These are phyloP conservation scores for Sphecodes monilicornis DNA, from an alignment of 2,888 invertebrate species.

Conservation along the genomic window DNA sequence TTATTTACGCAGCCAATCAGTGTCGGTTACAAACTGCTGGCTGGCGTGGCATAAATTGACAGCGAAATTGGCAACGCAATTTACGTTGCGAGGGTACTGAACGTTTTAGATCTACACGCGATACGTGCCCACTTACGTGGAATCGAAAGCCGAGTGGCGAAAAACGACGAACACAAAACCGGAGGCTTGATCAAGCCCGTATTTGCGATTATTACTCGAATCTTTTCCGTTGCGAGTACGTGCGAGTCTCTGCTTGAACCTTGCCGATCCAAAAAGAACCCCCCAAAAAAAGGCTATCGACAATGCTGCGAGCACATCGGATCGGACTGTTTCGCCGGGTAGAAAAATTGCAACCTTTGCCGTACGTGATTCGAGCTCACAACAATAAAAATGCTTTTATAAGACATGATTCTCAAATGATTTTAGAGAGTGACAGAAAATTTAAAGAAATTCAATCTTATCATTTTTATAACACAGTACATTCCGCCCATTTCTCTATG, in stretches of 20 bases:
- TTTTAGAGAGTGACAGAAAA: neutral
- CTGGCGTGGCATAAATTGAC: conserved; percentile 24
- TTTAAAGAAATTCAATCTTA: too few species aligned
- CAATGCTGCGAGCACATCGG: neutral
- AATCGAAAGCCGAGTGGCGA: conserved; percentile 28
- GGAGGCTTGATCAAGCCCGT: conserved; percentile 27
- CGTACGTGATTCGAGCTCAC: neutral
- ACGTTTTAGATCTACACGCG: conserved; percentile 38
- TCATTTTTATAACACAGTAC: neutral
- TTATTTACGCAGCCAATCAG: conserved; percentile 34
- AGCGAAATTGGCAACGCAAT: conserved; percentile 44
- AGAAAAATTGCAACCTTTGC: neutral
- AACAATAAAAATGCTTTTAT: neutral
- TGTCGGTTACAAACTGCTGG: neutral
- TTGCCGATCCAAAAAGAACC: neutral
- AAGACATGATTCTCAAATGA: neutral
- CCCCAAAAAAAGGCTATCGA: neutral
- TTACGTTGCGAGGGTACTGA: conserved; percentile 34
- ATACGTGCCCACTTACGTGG: conserved; percentile 31
- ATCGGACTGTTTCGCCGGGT: neutral
- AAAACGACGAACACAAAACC: neutral
- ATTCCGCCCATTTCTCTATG: neutral
- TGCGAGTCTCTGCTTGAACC: conserved; percentile 13
- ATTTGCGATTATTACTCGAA: conserved; percentile 43
- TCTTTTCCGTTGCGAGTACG: neutral